Base-by-base conservation (phyloP, 2,113 vertebrate genomes). In the Promerops cafer region DNA sequence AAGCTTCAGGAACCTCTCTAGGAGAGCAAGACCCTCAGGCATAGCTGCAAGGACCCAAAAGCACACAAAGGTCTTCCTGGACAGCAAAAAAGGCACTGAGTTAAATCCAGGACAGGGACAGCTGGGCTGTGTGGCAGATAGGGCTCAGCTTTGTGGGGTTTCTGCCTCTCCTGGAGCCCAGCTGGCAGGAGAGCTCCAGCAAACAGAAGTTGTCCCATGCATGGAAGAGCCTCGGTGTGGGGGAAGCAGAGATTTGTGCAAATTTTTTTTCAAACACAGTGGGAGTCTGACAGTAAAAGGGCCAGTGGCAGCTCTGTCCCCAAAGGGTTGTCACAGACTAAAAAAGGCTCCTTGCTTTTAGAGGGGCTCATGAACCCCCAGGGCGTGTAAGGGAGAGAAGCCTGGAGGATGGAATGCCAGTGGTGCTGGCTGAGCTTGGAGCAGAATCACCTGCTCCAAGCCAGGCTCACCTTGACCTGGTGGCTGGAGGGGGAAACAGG, bases 371-470 rank as follows among this genome's bases (percentile, higher is more conserved):
- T 18, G 45, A 79, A n/a, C 5, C 11, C 33, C 28, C 33, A 53
- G 35, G 27, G 47, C 28, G 35, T 40, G 39, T 16, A 35, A 44
- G 35, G n/a, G 30, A 78, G 37, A 39, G 45, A 27, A 2, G 23
- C 56, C 44, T 54, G 1, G 1, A 42, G 71, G 57, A 49, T 44
- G 33, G n/a, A 16, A 12, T 1, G 4, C 35, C 2, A 2, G 50
- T 22, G 40, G 33, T 28, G 35, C 50, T 52, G 52, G 47, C 27
- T 45, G 50, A 39, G 28, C 45, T 33, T 19, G 56, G 40, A 61
- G 71, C 66, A 30, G 26, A 56, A 23, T 28, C 7, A 16, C 14
- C 54, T 13, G 39, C 69, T 80, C 68, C 68, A 83, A 83, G 52
- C 42, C 83, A 63, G n/a, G 57, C 42, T 59, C 44, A 37, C 76